Evolutionary conservation across 2,888 invertebrate genomes (phyloP).

Genomic region (Thereva unica): DNA sequence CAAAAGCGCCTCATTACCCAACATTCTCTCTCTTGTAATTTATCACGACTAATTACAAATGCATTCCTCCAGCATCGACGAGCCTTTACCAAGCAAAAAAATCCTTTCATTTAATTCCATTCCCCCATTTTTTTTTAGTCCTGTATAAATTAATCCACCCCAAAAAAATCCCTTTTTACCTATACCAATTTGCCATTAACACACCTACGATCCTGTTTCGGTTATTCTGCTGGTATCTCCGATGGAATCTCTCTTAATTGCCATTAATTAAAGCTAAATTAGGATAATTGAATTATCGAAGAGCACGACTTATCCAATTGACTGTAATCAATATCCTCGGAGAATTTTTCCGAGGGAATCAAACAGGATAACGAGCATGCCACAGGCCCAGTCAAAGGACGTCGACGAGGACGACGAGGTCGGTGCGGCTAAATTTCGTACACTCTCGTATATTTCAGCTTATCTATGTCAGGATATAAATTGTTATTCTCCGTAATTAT

Average conservation of each 20-base stretch:
- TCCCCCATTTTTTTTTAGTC: too few species aligned
- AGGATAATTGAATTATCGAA: slow-evolving; percentile 34
- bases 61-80: too few species aligned
- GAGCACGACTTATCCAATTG: slow-evolving; percentile 21
- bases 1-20: too few species aligned
- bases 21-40: too few species aligned
- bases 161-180: too few species aligned
- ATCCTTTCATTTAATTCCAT: too few species aligned
- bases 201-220: too few species aligned
- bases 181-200: too few species aligned
- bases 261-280: slow-evolving; percentile 29
- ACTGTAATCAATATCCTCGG: slow-evolving; percentile 30
- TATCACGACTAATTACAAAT: too few species aligned
- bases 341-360: slow-evolving; percentile 25
- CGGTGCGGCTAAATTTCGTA: background rate
- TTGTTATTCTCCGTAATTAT: slow-evolving; percentile 33
- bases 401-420: background rate
- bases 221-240: too few species aligned
- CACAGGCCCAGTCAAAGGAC: background rate
- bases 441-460: background rate
- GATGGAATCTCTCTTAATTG: slow-evolving; percentile 23
- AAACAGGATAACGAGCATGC: slow-evolving; percentile 22
- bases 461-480: slow-evolving; percentile 20
- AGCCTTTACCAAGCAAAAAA: too few species aligned
- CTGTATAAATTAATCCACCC: too few species aligned